Evolutionary conservation across 2,797 vertebrate species (phyloP).

Genomic region (Heteromormyrus szaboi): DNA sequence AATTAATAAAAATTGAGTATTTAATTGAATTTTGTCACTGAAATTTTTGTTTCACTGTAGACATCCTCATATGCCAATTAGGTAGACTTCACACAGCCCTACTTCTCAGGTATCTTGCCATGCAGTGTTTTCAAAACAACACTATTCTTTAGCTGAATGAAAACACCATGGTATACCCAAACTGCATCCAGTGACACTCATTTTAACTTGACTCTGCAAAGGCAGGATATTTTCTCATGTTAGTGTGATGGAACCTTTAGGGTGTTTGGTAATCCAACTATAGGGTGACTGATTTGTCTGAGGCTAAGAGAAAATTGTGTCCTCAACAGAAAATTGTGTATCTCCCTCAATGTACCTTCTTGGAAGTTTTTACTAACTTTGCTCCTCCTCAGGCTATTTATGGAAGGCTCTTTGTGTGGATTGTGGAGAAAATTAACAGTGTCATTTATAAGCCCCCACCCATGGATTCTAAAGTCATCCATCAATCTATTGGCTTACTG

Average conservation of each 20-base stretch:
- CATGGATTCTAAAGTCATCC: constrained; percentile 42
- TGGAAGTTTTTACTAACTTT: not conserved
- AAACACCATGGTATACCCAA: not conserved
- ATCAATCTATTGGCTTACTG: constrained; percentile 75
- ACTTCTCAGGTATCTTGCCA: not conserved
- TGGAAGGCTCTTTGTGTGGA: constrained; percentile 83
- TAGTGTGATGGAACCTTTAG: not conserved
- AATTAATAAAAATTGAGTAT: not conserved
- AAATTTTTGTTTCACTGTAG: not conserved
- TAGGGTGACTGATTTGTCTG: not conserved
- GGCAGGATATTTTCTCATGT: not conserved
- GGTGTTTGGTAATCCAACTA: not conserved
- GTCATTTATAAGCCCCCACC: constrained; percentile 62
- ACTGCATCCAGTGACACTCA: not conserved
- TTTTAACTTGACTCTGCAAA: not conserved
- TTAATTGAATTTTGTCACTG: not conserved
- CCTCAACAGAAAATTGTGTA: not conserved
- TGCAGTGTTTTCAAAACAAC: not conserved
- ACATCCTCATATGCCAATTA: not conserved
- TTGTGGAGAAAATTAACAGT: constrained; percentile 80
- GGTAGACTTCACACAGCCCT: not conserved
- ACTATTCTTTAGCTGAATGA: not conserved
- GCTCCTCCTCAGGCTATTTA: constrained; percentile 76
- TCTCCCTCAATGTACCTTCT: not conserved
- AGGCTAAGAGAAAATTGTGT: not conserved